Evolutionary conservation across 2,113 vertebrate genomes (phyloP), one percentile per base, ranked within the genome.

Genomic region (Synchiropus splendidus): DNA sequence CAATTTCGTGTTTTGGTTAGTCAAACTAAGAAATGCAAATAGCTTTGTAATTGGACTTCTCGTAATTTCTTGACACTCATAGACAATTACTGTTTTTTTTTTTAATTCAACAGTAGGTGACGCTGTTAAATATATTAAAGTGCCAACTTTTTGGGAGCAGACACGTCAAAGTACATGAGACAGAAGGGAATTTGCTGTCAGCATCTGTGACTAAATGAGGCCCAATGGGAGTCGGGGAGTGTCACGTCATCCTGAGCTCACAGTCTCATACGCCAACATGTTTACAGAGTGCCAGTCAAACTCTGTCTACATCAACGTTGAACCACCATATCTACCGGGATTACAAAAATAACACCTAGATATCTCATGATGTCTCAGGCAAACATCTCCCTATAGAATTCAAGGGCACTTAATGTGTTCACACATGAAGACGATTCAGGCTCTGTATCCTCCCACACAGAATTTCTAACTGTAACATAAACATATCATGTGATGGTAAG

Each of bases 231-330:
- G 50, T 61, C 56, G 15, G 70, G 64, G 54, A 59, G 59, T 50
- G 69, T 56, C 42, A 36, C 58, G 55, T 72, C 62, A 57, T 67
- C 61, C 51, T 55, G 47, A 39, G 56, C 54, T 64, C 54, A 49
- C 41, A 16, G 30, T 62, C 62, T 59, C 45, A 27, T 42, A 39
- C 46, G 62, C 62, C 60, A 50, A 60, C 60, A 37, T 31, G 52
- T 43, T 64, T 70, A 64, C 56, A 42, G 64, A 48, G 47, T 52
- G 74, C 59, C 72, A 76, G 64, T 78, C 75, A 74, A 69, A 74
- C 44, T 46, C 31, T 21, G 38, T 78, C 67, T 69, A 58, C 21
- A 39, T 79, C 75, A 77, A 61, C 32, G 42, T 58, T 62, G 68
- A 62, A 48, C 54, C 44, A 21, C 18, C 18, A 42, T 16, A 47